Base-by-base conservation (phyloP, 2,888 invertebrate species). In the Euplexia lucipara region DNA sequence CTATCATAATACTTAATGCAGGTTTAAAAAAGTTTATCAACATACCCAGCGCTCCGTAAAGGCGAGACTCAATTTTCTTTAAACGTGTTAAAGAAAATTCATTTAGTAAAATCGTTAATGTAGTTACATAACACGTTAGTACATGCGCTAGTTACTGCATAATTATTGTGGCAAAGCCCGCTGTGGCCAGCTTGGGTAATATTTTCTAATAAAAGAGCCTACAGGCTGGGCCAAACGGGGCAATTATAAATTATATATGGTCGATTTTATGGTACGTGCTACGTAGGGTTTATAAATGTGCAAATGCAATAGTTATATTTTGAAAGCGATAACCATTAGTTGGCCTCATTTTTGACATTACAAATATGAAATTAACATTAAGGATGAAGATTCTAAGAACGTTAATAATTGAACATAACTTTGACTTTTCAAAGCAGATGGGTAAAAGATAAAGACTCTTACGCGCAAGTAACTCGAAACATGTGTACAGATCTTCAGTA, bases 191-290 rank as follows among this genome's bases (percentile, higher is more conserved):
- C 60, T 30, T 22, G 34, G 22, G 77, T 45, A 66, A 74, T 74
- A 74, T 72, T 77, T 74, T 77, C 78, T 74, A 74, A 77, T 74
- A 77, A 77, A 66, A 77, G 74, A 74, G 74, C 78, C 78, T 60
- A 60, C 60, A 9, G 60, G 57, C 57, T 60, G 57, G 53, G 77
- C 77, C 56, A 77, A 64, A 71, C 59, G 45, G 52, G 53, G 57
- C 45, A 57, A 77, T 77, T 74, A 77, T 66, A 37, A 77, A 77
- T 62, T 75, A 77, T 70, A 63, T 77, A 60, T 72, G 58, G 73
- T 72, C 57, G 42, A 74, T 66, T 72, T 72, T 66, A 77, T 66
- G 48, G 20, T 57, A 49, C 45, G 34, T 77, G 41, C 32, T 20
- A 32, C 7, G 14, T 20, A 26, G 37, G 63, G 39, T 63, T 54